Percentiles rank a stretch among this genome's conserved stretches.
Evolutionary conservation across 2,113 vertebrate species (phyloP).

Genomic region (Myrmophylax atrothorax): DNA sequence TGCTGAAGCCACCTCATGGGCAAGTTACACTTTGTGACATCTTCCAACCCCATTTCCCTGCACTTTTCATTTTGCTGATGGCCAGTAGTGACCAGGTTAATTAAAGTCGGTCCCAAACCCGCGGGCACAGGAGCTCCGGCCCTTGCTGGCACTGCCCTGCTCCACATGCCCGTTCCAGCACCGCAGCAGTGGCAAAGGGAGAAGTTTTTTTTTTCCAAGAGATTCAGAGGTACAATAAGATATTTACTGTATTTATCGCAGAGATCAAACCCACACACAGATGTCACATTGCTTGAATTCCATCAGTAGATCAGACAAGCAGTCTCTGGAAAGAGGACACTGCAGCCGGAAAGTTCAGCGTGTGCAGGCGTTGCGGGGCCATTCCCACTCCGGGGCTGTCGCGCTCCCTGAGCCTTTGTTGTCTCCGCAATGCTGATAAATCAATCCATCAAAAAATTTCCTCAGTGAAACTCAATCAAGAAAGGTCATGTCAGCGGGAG

Average conservation of each 20-base stretch:
- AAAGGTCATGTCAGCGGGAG: conserved; percentile 99
- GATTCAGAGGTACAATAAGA: conserved; percentile 48
- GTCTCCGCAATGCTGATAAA: conserved; percentile 99
- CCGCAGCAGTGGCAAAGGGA: neutral
- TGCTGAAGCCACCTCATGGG: neutral
- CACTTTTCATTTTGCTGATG: neutral
- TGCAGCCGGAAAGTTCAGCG: conserved; percentile 72
- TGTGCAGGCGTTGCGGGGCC: conserved; percentile 62
- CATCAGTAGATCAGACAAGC: conserved; percentile 80
- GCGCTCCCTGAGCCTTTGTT: conserved; percentile 92
- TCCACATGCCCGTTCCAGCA: neutral
- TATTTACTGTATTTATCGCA: conserved; percentile 72
- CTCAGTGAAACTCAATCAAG: conserved; percentile 99
- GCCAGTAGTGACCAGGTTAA: neutral
- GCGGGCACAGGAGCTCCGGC: rapidly evolving
- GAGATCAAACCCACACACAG: conserved; percentile 74
- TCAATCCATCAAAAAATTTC: conserved; percentile 99
- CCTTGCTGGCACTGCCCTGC: neutral
- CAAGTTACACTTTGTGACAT: neutral
- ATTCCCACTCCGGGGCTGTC: conserved; percentile 74
- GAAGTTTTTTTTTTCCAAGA: conserved; percentile 41
- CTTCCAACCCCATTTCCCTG: neutral
- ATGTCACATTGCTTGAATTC: conserved; percentile 81
- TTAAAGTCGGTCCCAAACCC: neutral
- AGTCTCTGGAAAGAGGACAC: conserved; percentile 71